Base-by-base conservation (phyloP, 2,888 invertebrate genomes). In the Polydrusus pterygomalis region DNA sequence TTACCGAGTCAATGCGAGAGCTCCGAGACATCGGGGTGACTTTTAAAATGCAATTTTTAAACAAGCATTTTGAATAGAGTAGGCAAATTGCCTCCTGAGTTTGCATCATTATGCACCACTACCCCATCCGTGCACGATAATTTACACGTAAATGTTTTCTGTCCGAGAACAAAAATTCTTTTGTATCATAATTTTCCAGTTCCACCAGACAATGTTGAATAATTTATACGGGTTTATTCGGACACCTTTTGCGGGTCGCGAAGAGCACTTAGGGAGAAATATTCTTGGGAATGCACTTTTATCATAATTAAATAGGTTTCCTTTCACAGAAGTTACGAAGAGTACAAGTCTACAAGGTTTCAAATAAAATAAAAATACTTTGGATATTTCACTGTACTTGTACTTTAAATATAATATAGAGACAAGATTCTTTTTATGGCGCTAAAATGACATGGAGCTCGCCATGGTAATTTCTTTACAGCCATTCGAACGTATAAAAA, bases 41-140 rank as follows among this genome's bases (percentile, higher is more conserved):
- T 73, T 78, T 78, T 78, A 76, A 78, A 78, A 76, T 78, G 75
- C 75, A 58, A 75, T 70, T 56, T 58, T 75, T 72, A 68, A 71
- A 69, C 65, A 71, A 70, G 69, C 72, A 72, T 40, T 38, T 20
- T 43, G 75, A 56, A 62, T 68, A 68, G 71, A 47, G 56, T 17
- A 30, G 58, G 70, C 70, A 70, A 77, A 75, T 70, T 68, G 64
- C 63, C 30, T 54, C 40, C 30, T 49, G 54, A 58, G 56, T 13
- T 70, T 70, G 58, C 18, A 43, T 63, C 54, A 74, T 70, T 74
- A 77, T 68, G 68, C 62, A 47, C 60, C 69, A 56, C 70, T 65
- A 74, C 72, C 67, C 70, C 74, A 75, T 68, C 70, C 65, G 34
- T 60, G 60, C 68, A 63, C 54, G 40, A 74, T 74, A 74, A 77